phyloP scores from a whole-genome alignment of 1,140 invertebrate genomes.

The Nylanderia fulva region DNA sequence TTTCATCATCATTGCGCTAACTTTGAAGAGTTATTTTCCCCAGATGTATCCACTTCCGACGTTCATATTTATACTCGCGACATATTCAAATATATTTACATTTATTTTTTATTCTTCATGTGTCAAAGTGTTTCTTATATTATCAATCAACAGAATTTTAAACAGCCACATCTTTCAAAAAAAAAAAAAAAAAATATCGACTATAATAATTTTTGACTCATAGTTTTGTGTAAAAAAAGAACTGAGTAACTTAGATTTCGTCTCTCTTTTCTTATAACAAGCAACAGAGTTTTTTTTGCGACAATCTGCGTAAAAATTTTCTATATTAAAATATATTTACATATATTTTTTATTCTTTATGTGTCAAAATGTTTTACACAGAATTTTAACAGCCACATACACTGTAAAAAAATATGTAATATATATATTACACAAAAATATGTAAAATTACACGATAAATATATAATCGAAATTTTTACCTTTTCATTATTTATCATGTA shows the following conservation, averaged over 20 bases:
- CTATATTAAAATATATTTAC: too few relatives aligned
- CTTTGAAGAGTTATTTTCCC: constrained; percentile 29
- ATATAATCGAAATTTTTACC: too few relatives aligned
- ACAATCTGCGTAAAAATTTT: not conserved
- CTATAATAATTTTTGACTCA: not conserved
- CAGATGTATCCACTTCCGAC: constrained; percentile 43
- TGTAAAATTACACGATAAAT: too few relatives aligned
- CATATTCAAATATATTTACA: not conserved
- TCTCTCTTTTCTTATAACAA: not conserved
- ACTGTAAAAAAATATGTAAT: too few relatives aligned
- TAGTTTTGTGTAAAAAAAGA: not conserved
- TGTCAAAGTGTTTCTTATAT: too few relatives aligned
- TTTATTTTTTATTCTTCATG: too few relatives aligned
- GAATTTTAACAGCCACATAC: too few relatives aligned
- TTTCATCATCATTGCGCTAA: constrained; percentile 35
- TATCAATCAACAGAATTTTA: constrained; percentile 15
- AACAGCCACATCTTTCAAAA: not conserved
- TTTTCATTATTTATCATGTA: too few relatives aligned
- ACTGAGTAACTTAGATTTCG: not conserved
- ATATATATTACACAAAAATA: too few relatives aligned
- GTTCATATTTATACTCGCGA: constrained; percentile 46
- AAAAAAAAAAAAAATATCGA: not conserved
- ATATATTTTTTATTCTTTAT: too few relatives aligned
- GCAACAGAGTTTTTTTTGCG: not conserved
- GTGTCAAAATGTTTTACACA: too few relatives aligned